Conservation (phyloP, 2,113 vertebrate species). For the Lathamus discolor region DNA sequence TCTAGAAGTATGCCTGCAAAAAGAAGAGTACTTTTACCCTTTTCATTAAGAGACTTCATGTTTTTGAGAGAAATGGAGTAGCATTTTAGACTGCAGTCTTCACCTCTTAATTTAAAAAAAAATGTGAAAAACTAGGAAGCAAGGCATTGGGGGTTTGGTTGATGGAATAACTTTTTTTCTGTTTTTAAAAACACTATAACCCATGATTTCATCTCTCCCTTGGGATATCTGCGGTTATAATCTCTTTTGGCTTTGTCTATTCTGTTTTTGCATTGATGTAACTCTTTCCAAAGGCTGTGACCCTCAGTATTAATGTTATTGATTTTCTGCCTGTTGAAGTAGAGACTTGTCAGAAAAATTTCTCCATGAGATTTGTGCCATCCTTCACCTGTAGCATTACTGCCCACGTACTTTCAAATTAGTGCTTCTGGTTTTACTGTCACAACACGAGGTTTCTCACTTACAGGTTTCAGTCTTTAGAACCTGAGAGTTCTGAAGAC, state of each 20-base stretch:
- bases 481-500: not conserved
- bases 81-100: not conserved
- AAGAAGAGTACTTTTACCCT: not conserved
- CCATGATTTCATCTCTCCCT: constrained; percentile 30
- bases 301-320: not conserved
- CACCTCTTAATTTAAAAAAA: not conserved
- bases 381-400: not conserved
- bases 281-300: constrained; percentile 32
- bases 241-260: constrained; percentile 1
- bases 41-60: not conserved
- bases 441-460: not conserved
- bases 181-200: constrained; percentile 1
- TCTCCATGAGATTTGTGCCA: rapidly evolving
- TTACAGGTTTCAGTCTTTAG: not conserved
- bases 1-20: not conserved
- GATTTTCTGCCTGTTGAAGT: constrained; percentile 12
- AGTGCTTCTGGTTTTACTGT: not conserved
- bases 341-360: constrained; percentile 17
- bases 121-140: not conserved
- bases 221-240: not conserved
- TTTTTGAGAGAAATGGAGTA: not conserved
- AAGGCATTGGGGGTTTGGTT: not conserved
- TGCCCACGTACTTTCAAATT: not conserved
- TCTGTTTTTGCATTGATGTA: constrained; percentile 21
- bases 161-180: not conserved